Conservation (phyloP, 92 coral and sea anemone species). For the Parazoanthus darwini region DNA sequence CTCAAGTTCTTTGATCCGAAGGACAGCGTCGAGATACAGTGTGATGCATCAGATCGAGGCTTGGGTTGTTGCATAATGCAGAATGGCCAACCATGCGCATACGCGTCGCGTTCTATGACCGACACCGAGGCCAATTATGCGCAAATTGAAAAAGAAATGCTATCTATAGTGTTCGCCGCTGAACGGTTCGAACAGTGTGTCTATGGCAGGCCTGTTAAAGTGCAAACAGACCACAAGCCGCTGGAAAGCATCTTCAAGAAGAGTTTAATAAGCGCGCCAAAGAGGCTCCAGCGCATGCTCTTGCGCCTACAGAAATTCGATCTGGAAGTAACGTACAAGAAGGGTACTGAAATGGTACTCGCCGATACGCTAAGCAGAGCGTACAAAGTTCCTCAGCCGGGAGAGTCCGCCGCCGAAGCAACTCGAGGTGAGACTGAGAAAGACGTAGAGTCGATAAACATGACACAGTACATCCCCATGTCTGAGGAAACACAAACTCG, state of each 20-base stretch:
- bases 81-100: constrained; percentile 37
- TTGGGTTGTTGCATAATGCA: constrained; percentile 26
- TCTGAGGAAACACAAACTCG: constrained; percentile 35
- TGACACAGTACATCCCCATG: constrained; percentile 41
- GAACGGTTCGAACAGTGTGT: constrained; percentile 41
- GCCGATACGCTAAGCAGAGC: constrained; percentile 51
- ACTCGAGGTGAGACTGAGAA: constrained; percentile 27
- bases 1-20: constrained; percentile 23
- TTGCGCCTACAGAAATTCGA: constrained; percentile 28
- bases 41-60: constrained; percentile 46
- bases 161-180: constrained; percentile 33
- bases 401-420: constrained; percentile 22
- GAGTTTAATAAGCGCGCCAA: neutral
- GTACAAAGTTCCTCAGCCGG: neutral
- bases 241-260: constrained; percentile 13
- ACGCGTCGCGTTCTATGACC: constrained; percentile 36
- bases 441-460: constrained; percentile 39
- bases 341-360: constrained; percentile 42
- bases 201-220: constrained; percentile 33
- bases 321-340: constrained; percentile 45
- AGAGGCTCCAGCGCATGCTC: neutral
- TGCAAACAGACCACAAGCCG: constrained; percentile 21
- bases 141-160: constrained; percentile 46
- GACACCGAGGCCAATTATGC: constrained; percentile 43
- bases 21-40: constrained; percentile 18